These are phyloP conservation scores for Rhinogobio ventralis DNA, from an alignment of 2,797 vertebrate species.

Conservation along the genomic window DNA sequence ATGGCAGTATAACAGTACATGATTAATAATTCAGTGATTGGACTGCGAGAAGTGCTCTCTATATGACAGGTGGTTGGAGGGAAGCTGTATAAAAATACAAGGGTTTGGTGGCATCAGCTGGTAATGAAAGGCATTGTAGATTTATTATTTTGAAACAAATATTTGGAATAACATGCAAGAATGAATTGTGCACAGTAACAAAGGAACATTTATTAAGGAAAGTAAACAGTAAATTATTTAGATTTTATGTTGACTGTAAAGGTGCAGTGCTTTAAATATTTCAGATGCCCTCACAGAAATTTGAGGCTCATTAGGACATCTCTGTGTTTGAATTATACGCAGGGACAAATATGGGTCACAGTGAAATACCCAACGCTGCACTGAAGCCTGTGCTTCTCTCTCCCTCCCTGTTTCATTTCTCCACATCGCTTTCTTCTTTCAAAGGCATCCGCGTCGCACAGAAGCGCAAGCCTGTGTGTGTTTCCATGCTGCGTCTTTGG, in stretches of 20 bases:
- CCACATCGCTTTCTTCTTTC: conserved; percentile 54
- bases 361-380: conserved; percentile 28
- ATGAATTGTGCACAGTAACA: background rate
- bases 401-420: conserved; percentile 50
- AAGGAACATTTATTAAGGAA: background rate
- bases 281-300: conserved; percentile 33
- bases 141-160: no score
- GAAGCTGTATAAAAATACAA: background rate
- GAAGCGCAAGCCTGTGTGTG: conserved; percentile 51
- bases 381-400: conserved; percentile 49
- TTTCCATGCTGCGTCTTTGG: conserved; percentile 53
- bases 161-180: background rate
- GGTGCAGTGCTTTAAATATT: conserved; percentile 10
- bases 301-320: conserved; percentile 28
- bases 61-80: no score
- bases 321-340: conserved; percentile 46
- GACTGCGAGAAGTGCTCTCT: background rate
- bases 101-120: background rate
- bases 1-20: background rate
- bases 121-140: background rate
- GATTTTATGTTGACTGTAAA: conserved; percentile 44
- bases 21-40: background rate
- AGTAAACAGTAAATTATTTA: background rate
- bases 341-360: conserved; percentile 62
- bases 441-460: conserved; percentile 55